Evolutionary conservation across 2,797 vertebrate genomes (phyloP).

Genomic region (Rhinatrema bivittatum): DNA sequence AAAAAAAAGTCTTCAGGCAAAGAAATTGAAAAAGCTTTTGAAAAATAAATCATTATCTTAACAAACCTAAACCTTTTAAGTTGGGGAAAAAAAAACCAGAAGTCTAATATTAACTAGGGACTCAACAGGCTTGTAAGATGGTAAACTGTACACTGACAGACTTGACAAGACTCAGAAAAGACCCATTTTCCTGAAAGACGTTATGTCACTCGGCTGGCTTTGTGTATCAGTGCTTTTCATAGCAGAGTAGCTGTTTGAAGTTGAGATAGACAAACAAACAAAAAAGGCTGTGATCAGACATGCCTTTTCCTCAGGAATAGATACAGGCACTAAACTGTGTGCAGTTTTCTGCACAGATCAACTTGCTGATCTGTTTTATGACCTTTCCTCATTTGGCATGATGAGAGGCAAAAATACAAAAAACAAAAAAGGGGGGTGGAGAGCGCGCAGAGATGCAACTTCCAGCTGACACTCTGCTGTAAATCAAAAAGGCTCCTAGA

Average conservation of each 20-base stretch:
- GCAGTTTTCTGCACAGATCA: constrained; percentile 7
- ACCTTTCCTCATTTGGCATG: not conserved
- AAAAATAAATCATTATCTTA: not conserved
- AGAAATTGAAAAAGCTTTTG: constrained; percentile 25
- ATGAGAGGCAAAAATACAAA: too few species aligned
- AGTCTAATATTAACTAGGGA: constrained; percentile 16
- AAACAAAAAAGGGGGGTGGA: not conserved
- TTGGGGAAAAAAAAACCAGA: not conserved
- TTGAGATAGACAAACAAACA: constrained; percentile 25
- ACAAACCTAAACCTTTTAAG: constrained; percentile 2
- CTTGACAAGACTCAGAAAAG: constrained; percentile 47
- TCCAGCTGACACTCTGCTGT: too few species aligned
- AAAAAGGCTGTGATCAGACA: constrained; percentile 24
- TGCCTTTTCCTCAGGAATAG: constrained; percentile 44
- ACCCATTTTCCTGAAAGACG: constrained; percentile 52
- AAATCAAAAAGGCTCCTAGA: too few species aligned
- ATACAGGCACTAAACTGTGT: constrained; percentile 29
- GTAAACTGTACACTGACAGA: constrained; percentile 30
- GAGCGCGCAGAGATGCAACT: too few species aligned
- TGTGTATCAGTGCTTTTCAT: constrained; percentile 52
- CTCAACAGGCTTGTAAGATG: constrained; percentile 18
- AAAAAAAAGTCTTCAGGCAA: constrained; percentile 5
- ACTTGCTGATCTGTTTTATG: constrained; percentile 2
- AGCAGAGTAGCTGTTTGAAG: constrained; percentile 49
- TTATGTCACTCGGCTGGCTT: constrained; percentile 47